A percentile compares a stretch with the other conserved stretches of the same genome.
Evolutionary conservation across 2,888 invertebrate species (phyloP).

Genomic region (Drosophila ezoana): DNA sequence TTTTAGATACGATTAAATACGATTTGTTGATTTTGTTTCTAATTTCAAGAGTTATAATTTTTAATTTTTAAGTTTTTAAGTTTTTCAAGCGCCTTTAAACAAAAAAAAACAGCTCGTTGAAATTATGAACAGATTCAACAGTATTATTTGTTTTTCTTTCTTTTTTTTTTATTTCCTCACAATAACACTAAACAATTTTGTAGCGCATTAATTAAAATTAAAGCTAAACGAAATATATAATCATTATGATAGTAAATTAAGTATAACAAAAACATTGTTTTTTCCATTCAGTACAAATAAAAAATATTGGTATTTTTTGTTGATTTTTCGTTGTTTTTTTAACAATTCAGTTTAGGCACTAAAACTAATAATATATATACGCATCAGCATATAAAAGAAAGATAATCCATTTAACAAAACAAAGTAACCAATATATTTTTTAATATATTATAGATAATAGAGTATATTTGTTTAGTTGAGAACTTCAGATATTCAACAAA

Average conservation of each 20-base stretch:
- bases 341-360: conserved; percentile 55
- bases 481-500: conserved; percentile 55
- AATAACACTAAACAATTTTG: conserved; percentile 36
- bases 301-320: conserved; percentile 35
- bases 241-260: conserved; percentile 36
- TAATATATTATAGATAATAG: conserved; percentile 24
- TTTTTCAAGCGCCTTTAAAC: neutral
- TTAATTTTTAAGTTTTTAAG: neutral
- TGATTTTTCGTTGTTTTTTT: conserved; percentile 10
- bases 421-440: conserved; percentile 56
- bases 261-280: conserved; percentile 51
- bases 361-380: conserved; percentile 46
- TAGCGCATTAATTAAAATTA: conserved; percentile 39
- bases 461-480: conserved; percentile 36
- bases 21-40: conserved; percentile 23
- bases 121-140: conserved; percentile 6
- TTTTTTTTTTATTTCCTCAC: conserved; percentile 17
- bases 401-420: conserved; percentile 76
- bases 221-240: conserved; percentile 46
- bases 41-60: conserved; percentile 25
- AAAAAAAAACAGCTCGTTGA: neutral
- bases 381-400: conserved; percentile 49
- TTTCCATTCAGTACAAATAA: conserved; percentile 59
- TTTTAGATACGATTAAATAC: conserved; percentile 22
- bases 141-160: neutral